These are phyloP conservation scores for Laticauda colubrina DNA, from an alignment of 2,113 vertebrate species.

Conservation along the genomic window DNA sequence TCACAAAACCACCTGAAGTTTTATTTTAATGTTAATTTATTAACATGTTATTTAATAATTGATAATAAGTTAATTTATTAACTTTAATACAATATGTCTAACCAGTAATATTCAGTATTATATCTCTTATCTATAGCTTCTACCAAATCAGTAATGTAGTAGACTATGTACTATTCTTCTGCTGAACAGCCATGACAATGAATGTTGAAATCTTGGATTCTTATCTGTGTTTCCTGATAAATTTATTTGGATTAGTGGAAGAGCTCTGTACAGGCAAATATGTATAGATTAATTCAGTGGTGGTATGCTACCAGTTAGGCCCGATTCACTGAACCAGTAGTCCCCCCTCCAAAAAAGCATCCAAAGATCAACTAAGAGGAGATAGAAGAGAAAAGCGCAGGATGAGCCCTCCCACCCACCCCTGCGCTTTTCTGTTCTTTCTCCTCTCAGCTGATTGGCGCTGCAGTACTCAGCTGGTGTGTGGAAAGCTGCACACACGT, in stretches of 20 bases:
- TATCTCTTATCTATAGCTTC: neutral
- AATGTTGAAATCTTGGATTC: neutral
- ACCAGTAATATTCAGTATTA: neutral
- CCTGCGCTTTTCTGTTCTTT: no score
- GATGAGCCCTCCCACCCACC: no score
- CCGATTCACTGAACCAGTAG: no score
- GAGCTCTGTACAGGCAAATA: neutral
- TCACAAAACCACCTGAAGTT: neutral
- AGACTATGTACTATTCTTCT: neutral
- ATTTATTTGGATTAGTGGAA: neutral
- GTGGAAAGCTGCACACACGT: no score
- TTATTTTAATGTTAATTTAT: neutral
- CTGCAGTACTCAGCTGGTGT: no score
- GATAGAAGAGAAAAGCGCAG: no score
- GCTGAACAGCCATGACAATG: neutral
- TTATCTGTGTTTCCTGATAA: neutral
- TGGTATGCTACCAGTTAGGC: no score
- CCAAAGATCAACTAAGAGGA: no score
- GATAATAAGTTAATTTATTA: neutral
- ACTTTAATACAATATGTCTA: neutral
- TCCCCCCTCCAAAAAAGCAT: no score
- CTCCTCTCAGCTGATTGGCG: no score
- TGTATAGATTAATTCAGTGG: neutral
- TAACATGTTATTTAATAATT: neutral
- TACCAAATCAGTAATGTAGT: neutral